phyloP scores from a whole-genome alignment of 2,797 vertebrate species.

The Diglossa cyanea region DNA sequence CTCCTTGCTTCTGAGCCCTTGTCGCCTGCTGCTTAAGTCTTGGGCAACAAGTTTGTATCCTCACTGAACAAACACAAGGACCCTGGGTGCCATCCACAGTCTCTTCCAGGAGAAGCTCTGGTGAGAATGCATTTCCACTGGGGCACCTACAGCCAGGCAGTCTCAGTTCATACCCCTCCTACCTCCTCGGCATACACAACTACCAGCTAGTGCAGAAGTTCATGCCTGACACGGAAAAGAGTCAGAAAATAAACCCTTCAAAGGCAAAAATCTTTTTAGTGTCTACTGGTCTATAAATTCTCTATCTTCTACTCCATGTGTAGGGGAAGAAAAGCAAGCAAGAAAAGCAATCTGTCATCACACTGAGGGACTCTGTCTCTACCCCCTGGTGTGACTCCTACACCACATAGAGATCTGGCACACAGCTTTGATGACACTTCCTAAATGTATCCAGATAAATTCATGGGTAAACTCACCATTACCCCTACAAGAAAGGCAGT shows the following conservation, averaged over 20 bases:
- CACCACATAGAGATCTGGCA: neutral
- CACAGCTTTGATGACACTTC: neutral
- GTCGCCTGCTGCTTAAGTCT: neutral
- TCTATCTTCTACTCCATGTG: neutral
- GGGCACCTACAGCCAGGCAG: neutral
- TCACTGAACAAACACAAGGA: neutral
- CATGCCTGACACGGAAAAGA: neutral
- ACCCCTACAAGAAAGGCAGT: neutral
- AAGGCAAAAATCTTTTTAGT: neutral
- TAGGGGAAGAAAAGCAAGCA: neutral
- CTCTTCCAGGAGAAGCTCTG: neutral
- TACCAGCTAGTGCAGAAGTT: neutral
- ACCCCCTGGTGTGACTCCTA: neutral
- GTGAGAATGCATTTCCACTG: neutral
- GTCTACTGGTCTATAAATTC: neutral
- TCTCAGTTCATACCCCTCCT: neutral
- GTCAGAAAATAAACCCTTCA: neutral
- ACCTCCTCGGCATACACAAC: neutral
- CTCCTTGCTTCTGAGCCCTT: neutral
- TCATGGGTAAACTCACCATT: neutral
- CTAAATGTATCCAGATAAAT: constrained; percentile 25
- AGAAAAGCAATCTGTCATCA: neutral
- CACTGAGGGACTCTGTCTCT: neutral
- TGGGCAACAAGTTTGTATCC: neutral
- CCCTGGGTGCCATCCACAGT: neutral